Conservation (phyloP, 2,797 vertebrate genomes). For the Anas capensis region DNA sequence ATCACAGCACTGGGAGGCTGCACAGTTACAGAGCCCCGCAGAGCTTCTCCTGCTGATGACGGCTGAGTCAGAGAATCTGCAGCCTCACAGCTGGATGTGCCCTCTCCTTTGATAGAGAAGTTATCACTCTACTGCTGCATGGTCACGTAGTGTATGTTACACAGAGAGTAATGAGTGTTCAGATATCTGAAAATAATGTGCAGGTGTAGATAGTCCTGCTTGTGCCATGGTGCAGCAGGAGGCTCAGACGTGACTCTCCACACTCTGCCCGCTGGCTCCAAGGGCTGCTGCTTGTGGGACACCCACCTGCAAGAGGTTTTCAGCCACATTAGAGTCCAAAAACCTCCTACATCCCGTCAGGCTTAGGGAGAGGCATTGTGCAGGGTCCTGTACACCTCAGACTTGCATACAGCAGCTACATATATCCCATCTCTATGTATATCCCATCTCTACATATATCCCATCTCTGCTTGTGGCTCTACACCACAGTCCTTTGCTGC, state of each 20-base stretch:
- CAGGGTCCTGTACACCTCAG: not conserved
- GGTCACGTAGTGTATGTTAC: not conserved
- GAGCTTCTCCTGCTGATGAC: not conserved
- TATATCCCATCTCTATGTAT: not conserved
- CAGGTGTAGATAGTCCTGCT: accelerated
- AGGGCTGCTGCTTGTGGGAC: not conserved
- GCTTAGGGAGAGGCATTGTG: not conserved
- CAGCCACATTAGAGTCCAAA: not conserved
- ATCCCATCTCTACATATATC: not conserved
- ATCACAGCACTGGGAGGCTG: not conserved
- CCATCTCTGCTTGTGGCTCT: not conserved
- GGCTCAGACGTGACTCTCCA: not conserved
- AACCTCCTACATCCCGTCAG: not conserved
- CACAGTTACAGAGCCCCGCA: not conserved
- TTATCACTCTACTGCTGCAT: not conserved
- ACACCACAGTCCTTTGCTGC: not conserved
- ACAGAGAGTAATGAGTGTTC: not conserved
- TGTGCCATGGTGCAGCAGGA: not conserved
- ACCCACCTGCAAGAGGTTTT: not conserved
- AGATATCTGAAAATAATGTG: not conserved
- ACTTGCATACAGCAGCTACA: not conserved
- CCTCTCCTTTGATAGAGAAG: not conserved
- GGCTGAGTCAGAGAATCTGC: not conserved
- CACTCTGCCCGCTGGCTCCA: not conserved
- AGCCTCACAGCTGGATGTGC: accelerated